A percentile compares a stretch with the other conserved stretches of the same genome.
These are phyloP conservation scores for Bovichtus variegatus DNA, from an alignment of 2,797 vertebrate species.

Conservation along the genomic window DNA sequence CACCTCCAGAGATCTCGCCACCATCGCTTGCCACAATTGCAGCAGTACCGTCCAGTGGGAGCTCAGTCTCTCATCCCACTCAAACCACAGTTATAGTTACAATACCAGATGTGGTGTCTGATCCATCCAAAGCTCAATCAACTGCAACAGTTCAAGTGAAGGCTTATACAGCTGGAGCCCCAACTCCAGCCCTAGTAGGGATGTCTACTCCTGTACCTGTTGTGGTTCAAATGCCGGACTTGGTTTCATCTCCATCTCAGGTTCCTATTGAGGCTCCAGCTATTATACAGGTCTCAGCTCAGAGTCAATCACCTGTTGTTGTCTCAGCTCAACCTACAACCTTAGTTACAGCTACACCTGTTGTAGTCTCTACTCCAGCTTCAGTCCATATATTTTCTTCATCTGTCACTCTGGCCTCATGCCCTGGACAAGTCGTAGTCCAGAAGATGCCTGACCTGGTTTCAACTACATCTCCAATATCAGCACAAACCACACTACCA, in stretches of 20 bases:
- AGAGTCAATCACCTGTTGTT: constrained; percentile 53
- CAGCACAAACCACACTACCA: constrained; percentile 61
- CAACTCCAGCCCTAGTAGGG: constrained; percentile 17
- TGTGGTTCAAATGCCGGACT: constrained; percentile 79
- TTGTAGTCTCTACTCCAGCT: constrained; percentile 28
- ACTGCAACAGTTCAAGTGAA: constrained; percentile 33
- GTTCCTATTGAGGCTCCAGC: constrained; percentile 56
- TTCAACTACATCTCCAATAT: constrained; percentile 74
- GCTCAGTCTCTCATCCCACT: constrained; percentile 8
- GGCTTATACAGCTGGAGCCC: constrained; percentile 14
- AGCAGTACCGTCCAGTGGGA: constrained; percentile 21
- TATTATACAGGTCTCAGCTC: constrained; percentile 63
- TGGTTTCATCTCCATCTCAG: constrained; percentile 79
- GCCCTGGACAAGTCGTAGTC: constrained; percentile 69
- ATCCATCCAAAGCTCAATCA: constrained; percentile 67
- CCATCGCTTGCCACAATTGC: constrained; percentile 37
- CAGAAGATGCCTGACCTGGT: constrained; percentile 82
- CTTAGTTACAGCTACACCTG: constrained; percentile 39
- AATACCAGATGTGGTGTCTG: constrained; percentile 78
- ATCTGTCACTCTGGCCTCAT: constrained; percentile 39
- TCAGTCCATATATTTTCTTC: constrained; percentile 34
- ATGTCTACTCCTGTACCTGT: constrained; percentile 39
- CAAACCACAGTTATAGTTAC: constrained; percentile 66
- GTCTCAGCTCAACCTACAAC: constrained; percentile 58
- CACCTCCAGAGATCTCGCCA: constrained; percentile 45